Percentiles rank a stretch among this genome's conserved stretches.
phyloP scores from a whole-genome alignment of 2,113 vertebrate species.

The Cephalopterus ornatus region DNA sequence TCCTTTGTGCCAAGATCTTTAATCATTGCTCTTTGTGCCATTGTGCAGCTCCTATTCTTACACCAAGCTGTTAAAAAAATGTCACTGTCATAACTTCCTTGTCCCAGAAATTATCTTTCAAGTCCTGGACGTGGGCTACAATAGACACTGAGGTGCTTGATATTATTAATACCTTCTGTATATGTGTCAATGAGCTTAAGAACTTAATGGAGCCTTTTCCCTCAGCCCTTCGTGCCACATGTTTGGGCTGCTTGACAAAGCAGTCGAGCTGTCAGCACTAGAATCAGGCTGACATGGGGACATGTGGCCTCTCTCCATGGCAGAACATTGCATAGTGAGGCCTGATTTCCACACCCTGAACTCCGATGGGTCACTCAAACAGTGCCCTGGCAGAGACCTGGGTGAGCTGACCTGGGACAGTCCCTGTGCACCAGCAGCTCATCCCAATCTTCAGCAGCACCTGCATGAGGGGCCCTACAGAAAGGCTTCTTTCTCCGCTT shows the following conservation, averaged over 20 bases:
- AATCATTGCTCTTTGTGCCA: slow-evolving; percentile 44
- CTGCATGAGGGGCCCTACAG: not conserved
- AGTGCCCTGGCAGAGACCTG: not conserved
- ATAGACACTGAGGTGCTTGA: slow-evolving; percentile 18
- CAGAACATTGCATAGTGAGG: not conserved
- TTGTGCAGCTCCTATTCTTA: slow-evolving; percentile 17
- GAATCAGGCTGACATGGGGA: not conserved
- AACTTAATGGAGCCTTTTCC: slow-evolving; percentile 32
- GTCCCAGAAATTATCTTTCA: slow-evolving; percentile 65
- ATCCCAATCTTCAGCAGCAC: not conserved
- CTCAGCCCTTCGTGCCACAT: not conserved
- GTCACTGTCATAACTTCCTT: slow-evolving; percentile 47
- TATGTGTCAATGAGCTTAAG: slow-evolving; percentile 43
- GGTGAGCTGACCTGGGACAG: not conserved
- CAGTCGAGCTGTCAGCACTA: not conserved
- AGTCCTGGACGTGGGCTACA: slow-evolving; percentile 42
- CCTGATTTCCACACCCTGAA: not conserved
- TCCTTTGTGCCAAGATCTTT: slow-evolving; percentile 24
- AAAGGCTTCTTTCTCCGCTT: not conserved
- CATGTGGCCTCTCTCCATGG: not conserved
- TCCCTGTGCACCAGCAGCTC: not conserved
- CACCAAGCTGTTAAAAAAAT: slow-evolving; percentile 37
- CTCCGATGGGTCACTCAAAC: not conserved
- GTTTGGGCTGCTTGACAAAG: not conserved
- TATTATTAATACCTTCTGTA: slow-evolving; percentile 50